Evolutionary conservation across 2,888 invertebrate genomes (phyloP).

Genomic region (Allacma fusca): DNA sequence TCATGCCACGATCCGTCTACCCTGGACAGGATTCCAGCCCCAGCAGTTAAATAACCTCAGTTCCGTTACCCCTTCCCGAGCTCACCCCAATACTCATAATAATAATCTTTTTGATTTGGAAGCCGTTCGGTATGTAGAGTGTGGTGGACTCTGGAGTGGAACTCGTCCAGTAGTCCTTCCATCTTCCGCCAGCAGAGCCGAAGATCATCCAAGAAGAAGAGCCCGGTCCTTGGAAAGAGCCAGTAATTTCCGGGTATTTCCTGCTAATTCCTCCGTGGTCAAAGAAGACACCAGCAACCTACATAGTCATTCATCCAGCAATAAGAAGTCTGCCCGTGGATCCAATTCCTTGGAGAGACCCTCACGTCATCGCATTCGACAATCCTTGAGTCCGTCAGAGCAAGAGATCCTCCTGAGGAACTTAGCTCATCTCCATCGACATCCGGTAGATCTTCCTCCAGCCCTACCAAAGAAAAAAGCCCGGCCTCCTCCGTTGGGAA

Average conservation of each 20-base stretch:
- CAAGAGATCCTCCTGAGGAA: conserved; percentile 58
- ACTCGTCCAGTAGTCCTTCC: not conserved
- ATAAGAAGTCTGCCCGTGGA: conserved; percentile 5
- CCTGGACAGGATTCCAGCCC: conserved; percentile 59
- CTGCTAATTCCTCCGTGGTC: not conserved
- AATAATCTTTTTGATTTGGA: conserved; percentile 51
- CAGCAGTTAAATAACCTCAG: conserved; percentile 58
- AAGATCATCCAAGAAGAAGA: conserved; percentile 35
- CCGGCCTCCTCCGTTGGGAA: conserved; percentile 52
- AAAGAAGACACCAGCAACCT: not conserved
- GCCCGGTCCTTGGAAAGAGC: conserved; percentile 53
- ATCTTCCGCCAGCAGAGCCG: not conserved
- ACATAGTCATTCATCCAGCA: not conserved
- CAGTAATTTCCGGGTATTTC: conserved; percentile 52
- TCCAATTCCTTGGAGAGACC: conserved; percentile 46
- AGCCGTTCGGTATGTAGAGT: conserved; percentile 57
- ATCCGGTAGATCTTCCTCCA: conserved; percentile 29
- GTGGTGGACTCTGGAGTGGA: conserved; percentile 43
- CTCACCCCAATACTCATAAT: conserved; percentile 56
- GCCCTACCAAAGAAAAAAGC: conserved; percentile 35
- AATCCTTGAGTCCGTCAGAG: conserved; percentile 54
- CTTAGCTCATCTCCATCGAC: conserved; percentile 39
- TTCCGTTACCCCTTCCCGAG: conserved; percentile 48
- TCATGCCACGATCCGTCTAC: conserved; percentile 60
- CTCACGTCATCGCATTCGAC: conserved; percentile 49